These are phyloP conservation scores for Sebastes kiyomatsui DNA, from an alignment of 2,797 vertebrate genomes.

Conservation along the genomic window DNA sequence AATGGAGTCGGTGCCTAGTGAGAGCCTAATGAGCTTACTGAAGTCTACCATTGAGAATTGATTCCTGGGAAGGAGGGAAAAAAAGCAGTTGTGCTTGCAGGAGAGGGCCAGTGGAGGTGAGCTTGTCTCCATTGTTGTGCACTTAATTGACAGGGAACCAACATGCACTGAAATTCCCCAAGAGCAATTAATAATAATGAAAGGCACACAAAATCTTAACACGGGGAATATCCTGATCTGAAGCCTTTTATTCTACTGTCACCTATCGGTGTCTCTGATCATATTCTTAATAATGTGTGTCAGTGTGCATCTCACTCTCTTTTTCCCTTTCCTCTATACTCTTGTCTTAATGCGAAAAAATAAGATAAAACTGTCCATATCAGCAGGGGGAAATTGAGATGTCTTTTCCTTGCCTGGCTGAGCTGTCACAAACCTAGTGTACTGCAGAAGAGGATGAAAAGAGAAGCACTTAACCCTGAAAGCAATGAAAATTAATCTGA, in stretches of 20 bases:
- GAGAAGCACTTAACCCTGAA: constrained; percentile 60
- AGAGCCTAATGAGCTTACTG: constrained; percentile 85
- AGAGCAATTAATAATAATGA: constrained; percentile 80
- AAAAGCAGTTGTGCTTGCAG: constrained; percentile 55
- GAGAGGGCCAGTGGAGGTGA: constrained; percentile 75
- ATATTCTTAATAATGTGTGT: constrained; percentile 8
- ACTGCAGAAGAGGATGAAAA: constrained; percentile 35
- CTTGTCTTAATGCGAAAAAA: constrained; percentile 43
- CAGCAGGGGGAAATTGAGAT: constrained; percentile 1
- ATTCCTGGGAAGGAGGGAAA: constrained; percentile 65
- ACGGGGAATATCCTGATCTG: constrained; percentile 56
- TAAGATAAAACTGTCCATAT: constrained; percentile 50
- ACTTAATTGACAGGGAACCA: constrained; percentile 81
- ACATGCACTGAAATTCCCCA: constrained; percentile 68
- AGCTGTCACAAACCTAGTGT: constrained; percentile 1
- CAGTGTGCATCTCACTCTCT: constrained; percentile 16
- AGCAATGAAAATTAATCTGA: constrained; percentile 59
- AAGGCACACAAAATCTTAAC: constrained; percentile 70
- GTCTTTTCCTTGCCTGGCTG: not conserved
- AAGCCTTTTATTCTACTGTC: constrained; percentile 57
- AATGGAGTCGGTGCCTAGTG: constrained; percentile 79
- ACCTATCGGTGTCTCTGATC: constrained; percentile 67
- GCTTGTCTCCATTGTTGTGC: constrained; percentile 80
- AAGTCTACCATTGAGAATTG: constrained; percentile 84
- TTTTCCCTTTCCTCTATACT: constrained; percentile 7